These are phyloP conservation scores for Psilopogon haemacephalus DNA, from an alignment of 2,113 vertebrate genomes.

Conservation along the genomic window DNA sequence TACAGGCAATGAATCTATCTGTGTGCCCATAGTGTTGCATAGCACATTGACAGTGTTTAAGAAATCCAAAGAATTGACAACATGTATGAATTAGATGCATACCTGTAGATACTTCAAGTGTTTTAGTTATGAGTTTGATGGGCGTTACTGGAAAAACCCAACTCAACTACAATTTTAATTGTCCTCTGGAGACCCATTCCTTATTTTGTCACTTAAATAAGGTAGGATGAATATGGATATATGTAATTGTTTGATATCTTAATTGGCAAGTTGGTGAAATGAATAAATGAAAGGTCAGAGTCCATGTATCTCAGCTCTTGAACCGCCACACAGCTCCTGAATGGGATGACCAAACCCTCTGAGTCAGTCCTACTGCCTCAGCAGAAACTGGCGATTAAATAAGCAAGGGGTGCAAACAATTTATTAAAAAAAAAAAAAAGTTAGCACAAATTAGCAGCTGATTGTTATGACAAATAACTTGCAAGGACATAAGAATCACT, in stretches of 20 bases:
- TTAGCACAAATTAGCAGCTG: neutral
- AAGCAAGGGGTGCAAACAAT: neutral
- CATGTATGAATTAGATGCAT: neutral
- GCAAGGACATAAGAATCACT: neutral
- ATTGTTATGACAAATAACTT: neutral
- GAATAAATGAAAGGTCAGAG: neutral
- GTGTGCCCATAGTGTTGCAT: rapidly evolving
- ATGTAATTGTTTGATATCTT: neutral
- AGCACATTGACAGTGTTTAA: neutral
- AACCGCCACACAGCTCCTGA: neutral
- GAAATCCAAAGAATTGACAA: neutral
- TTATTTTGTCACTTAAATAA: neutral
- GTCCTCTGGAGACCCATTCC: neutral
- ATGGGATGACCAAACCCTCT: neutral
- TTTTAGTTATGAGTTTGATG: neutral
- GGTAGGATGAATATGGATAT: neutral
- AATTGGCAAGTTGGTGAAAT: neutral
- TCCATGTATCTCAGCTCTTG: neutral
- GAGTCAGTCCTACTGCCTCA: neutral
- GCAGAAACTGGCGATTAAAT: neutral
- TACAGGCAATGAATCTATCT: neutral
- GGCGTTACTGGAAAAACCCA: neutral
- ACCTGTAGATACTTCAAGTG: neutral
- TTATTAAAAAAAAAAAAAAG: too few species aligned
- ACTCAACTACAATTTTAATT: neutral